A percentile compares a stretch with the other conserved stretches of the same genome.
These are phyloP conservation scores for Apodemia hepburni DNA, from an alignment of 2,888 invertebrate species.

Conservation along the genomic window DNA sequence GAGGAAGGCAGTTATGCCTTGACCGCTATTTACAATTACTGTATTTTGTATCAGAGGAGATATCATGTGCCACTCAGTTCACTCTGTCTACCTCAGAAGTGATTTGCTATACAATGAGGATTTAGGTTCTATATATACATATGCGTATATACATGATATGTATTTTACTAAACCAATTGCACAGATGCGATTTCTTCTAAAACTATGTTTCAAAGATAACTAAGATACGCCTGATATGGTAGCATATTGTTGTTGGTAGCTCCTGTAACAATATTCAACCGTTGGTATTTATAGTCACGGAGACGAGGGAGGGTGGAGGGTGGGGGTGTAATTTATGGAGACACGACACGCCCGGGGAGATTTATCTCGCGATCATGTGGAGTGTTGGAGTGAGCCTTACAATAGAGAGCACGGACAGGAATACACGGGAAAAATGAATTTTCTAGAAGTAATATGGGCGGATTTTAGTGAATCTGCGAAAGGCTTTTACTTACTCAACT, in stretches of 20 bases:
- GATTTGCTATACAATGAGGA: too few relatives aligned
- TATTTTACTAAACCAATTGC: not conserved
- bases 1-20: too few relatives aligned
- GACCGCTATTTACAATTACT: too few relatives aligned
- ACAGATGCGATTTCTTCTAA: not conserved
- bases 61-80: too few relatives aligned
- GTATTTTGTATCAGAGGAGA: too few relatives aligned
- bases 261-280: not conserved
- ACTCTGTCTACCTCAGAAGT: too few relatives aligned
- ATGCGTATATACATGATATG: too few relatives aligned
- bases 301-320: not conserved
- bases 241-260: not conserved
- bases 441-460: not conserved
- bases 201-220: not conserved
- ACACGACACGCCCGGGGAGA: conserved; percentile 18
- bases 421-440: not conserved
- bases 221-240: not conserved
- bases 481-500: too few relatives aligned
- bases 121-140: too few relatives aligned
- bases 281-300: conserved; percentile 7
- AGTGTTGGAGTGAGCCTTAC: conserved; percentile 24
- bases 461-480: too few relatives aligned
- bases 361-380: conserved; percentile 20
- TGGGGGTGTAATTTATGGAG: conserved; percentile 25
- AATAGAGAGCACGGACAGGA: not conserved